A percentile compares a stretch with the other conserved stretches of the same genome.
phyloP scores from a whole-genome alignment of 2,113 vertebrate species.

The Tragelaphus strepsiceros region DNA sequence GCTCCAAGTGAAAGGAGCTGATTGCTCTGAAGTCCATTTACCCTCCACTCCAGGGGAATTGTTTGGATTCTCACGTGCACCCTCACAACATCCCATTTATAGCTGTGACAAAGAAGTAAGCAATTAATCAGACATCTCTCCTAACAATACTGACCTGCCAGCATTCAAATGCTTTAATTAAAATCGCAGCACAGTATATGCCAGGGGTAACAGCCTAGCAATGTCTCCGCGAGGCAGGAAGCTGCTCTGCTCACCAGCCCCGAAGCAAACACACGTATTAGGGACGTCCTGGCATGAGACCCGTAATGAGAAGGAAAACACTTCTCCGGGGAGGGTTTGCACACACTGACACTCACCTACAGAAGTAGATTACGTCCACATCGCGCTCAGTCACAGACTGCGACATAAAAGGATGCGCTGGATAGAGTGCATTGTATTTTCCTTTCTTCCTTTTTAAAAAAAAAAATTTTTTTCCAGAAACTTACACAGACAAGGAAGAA shows the following conservation, averaged over 20 bases:
- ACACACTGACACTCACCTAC: conserved; percentile 42
- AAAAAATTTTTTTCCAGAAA: not conserved
- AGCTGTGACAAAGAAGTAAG: conserved; percentile 78
- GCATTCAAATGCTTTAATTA: conserved; percentile 82
- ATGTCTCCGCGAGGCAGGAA: conserved; percentile 59
- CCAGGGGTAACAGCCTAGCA: conserved; percentile 74
- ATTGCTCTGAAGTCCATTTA: conserved; percentile 59
- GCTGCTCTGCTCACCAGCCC: conserved; percentile 68
- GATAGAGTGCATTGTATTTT: not conserved
- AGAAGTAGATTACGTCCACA: conserved; percentile 60
- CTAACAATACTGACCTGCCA: conserved; percentile 80
- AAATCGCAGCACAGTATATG: conserved; percentile 77
- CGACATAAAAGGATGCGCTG: conserved; percentile 37
- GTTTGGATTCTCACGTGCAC: conserved; percentile 62
- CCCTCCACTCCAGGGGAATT: conserved; percentile 65
- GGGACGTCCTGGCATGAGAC: conserved; percentile 57
- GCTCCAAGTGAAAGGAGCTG: conserved; percentile 44
- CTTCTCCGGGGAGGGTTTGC: conserved; percentile 55
- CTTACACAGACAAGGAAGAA: not conserved
- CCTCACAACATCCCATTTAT: conserved; percentile 71
- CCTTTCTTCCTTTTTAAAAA: not conserved
- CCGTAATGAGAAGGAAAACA: conserved; percentile 70
- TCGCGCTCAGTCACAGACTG: conserved; percentile 65
- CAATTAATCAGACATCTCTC: conserved; percentile 83
- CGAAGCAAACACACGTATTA: conserved; percentile 69